Conservation (phyloP, 1,140 invertebrate genomes). For the Melipona quadrifasciata region DNA sequence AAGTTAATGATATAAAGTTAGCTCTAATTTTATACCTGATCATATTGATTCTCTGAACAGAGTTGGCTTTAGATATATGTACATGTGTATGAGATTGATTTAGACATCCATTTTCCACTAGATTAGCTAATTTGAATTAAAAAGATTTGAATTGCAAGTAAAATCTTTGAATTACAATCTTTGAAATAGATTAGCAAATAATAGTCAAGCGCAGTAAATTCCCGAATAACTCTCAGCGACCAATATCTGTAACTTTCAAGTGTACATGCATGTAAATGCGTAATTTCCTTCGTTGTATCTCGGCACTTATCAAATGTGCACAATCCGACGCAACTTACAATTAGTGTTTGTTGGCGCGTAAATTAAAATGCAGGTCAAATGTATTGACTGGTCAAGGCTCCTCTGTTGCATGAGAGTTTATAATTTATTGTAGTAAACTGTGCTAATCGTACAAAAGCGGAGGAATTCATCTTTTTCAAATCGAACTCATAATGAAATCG, state of each 20-base stretch:
- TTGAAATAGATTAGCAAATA: not conserved
- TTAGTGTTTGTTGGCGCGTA: not conserved
- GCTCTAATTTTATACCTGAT: not conserved
- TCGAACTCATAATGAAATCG: no score
- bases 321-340: not conserved
- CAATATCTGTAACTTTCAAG: not conserved
- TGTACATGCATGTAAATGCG: not conserved
- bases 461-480: no score
- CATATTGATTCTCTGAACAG: not conserved
- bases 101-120: no score
- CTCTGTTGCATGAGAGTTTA: no score
- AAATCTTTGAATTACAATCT: not conserved
- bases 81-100: no score
- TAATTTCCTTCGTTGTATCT: not conserved
- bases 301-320: not conserved
- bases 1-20: not conserved
- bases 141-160: not conserved
- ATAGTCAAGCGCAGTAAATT: not conserved
- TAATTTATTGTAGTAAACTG: no score
- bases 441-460: no score
- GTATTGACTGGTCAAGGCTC: not conserved
- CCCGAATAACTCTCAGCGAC: not conserved
- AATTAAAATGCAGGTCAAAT: not conserved
- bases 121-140: not conserved
- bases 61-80: not conserved